Base-by-base conservation (phyloP, 2,888 invertebrate species). In the Cremastinae sp. region DNA sequence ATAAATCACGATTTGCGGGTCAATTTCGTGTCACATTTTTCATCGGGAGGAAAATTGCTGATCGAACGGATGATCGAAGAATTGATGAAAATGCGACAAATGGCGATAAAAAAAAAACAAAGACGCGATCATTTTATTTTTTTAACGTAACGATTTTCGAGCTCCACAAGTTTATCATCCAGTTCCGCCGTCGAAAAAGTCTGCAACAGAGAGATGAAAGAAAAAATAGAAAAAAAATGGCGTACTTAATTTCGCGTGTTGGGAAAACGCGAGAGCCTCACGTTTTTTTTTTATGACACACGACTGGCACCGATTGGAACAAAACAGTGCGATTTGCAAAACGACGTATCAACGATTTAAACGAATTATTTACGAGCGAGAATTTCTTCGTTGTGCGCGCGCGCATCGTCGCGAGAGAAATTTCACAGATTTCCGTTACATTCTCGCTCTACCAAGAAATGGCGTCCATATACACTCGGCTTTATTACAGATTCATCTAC, bases 101-200 rank as follows among this genome's bases (percentile, higher is more conserved):
- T n/a, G n/a, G n/a, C n/a, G n/a, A n/a, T n/a, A n/a, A n/a, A n/a
- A n/a, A n/a, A n/a, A n/a, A n/a, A n/a, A n/a, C n/a, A n/a, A n/a
- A n/a, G n/a, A n/a, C n/a, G n/a, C n/a, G 5, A 41, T 79, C 78
- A 84, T 75, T 86, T 87, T 39, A 79, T 72, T 74, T 74, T 87
- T 74, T 85, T 84, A 0, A 71, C 80, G 73, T 87, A 86, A 79
- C 83, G 87, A 70, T 83, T 79, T 79, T 87, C 86, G 35, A 88
- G 74, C 66, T 87, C 88, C 7, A 83, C 71, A 14, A 88, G 77
- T 72, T 87, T 88, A 7, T 79, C 78, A 69, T 87, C 86, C 41
- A 88, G 68, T 75, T 89, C 89, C 49, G 84, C 83, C 41, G 80
- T 82, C 2, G 88, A 85, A 65, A 84, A 87, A 0, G 84, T 86